Conservation (phyloP, 30 jellyfish, hydroid and myxozoan genomes). For the Turritopsis dohrnii region DNA sequence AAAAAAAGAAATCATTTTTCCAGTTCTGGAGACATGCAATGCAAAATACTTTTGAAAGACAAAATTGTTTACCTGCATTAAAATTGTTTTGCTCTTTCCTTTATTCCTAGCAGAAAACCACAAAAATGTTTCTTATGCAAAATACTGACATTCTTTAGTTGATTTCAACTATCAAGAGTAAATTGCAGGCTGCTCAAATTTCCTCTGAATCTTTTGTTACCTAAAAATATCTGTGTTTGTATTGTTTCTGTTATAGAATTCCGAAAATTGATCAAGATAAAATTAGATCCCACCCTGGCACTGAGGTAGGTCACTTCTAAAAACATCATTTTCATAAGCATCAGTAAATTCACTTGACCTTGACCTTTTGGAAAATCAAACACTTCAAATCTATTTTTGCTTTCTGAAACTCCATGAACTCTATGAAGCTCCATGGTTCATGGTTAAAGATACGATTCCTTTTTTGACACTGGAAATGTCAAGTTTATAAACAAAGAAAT, state of each 20-base stretch:
- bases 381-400: no score
- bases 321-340: background rate
- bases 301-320: conserved; percentile 49
- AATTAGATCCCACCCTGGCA: conserved; percentile 38
- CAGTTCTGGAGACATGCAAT: no score
- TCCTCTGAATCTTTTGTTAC: background rate
- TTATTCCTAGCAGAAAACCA: background rate
- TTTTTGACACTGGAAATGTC: no score
- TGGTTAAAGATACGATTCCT: no score
- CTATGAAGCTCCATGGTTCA: no score
- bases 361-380: no score
- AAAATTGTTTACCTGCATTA: background rate
- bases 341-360: background rate
- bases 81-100: background rate
- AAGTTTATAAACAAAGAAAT: no score
- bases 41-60: no score
- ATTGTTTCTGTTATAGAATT: conserved; percentile 26
- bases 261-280: conserved; percentile 82
- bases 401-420: no score
- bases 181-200: background rate
- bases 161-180: no score
- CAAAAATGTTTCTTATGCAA: background rate
- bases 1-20: no score
- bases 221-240: background rate
- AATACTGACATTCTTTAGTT: background rate